phyloP scores from a whole-genome alignment of 2,113 vertebrate genomes.

The Triplophysa tibetana region DNA sequence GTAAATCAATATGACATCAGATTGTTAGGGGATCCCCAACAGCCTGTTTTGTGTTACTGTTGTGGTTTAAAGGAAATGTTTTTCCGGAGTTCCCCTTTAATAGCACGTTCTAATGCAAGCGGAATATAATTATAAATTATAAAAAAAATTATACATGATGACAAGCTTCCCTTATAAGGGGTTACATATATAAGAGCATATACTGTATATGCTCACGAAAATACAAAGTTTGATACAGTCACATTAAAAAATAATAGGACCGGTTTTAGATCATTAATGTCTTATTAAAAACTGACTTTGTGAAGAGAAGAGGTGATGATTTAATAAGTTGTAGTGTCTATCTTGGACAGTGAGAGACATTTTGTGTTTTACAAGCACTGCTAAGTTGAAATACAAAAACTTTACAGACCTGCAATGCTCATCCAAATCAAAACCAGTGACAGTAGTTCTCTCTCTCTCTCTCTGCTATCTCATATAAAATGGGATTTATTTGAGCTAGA shows the following conservation, averaged over 20 bases:
- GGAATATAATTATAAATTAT: no score
- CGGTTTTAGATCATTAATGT: conserved; percentile 34
- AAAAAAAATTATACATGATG: no score
- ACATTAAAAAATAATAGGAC: not conserved
- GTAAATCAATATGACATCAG: no score
- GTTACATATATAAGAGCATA: not conserved
- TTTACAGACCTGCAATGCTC: conserved; percentile 34
- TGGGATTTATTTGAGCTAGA: not conserved
- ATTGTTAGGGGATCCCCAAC: no score
- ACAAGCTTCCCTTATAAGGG: no score
- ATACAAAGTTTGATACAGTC: not conserved
- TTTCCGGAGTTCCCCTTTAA: no score
- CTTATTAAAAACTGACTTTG: conserved; percentile 20
- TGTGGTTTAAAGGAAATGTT: no score
- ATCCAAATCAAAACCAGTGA: conserved; percentile 35
- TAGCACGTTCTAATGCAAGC: no score
- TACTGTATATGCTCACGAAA: not conserved
- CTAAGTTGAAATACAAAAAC: conserved; percentile 18
- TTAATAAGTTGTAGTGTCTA: conserved; percentile 33
- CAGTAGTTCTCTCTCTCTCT: conserved; percentile 13
- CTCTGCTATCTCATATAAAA: not conserved
- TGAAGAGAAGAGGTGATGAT: conserved; percentile 38
- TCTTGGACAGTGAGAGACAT: conserved; percentile 10
- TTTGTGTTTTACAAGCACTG: conserved; percentile 42
- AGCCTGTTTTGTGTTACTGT: no score